phyloP scores from a whole-genome alignment of 2,113 vertebrate genomes.

The Percina caprodes region DNA sequence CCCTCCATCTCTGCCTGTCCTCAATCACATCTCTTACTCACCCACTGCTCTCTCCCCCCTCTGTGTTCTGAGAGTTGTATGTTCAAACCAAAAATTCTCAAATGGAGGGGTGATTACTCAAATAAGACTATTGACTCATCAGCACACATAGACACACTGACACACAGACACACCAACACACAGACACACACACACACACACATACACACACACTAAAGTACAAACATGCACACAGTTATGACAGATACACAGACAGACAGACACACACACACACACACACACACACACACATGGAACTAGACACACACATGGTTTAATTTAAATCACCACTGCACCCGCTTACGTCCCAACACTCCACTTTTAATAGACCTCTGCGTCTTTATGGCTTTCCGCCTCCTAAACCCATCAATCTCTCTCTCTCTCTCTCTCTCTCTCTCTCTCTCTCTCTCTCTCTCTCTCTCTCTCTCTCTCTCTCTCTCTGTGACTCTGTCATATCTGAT shows the following conservation, averaged over 20 bases:
- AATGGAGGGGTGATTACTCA: conserved; percentile 71
- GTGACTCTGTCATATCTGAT: conserved; percentile 62
- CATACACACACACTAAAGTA: conserved; percentile 5
- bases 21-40: conserved; percentile 47
- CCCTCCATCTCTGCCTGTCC: conserved; percentile 49
- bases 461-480: not conserved
- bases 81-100: conserved; percentile 52
- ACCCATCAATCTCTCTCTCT: conserved; percentile 67
- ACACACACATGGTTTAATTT: conserved; percentile 59
- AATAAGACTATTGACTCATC: conserved; percentile 73
- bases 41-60: not conserved
- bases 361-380: conserved; percentile 79
- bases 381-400: conserved; percentile 69
- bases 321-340: conserved; percentile 60
- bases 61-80: conserved; percentile 13
- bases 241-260: conserved; percentile 25
- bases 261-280: not conserved
- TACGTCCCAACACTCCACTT: conserved; percentile 69
- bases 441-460: conserved; percentile 5
- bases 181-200: conserved; percentile 30
- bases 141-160: not conserved
- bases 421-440: conserved; percentile 3
- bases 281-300: not conserved
- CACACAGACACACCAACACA: conserved; percentile 19
- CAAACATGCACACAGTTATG: conserved; percentile 26